Conservation (phyloP, 2,888 invertebrate genomes). For the Tupiocoris notatus region DNA sequence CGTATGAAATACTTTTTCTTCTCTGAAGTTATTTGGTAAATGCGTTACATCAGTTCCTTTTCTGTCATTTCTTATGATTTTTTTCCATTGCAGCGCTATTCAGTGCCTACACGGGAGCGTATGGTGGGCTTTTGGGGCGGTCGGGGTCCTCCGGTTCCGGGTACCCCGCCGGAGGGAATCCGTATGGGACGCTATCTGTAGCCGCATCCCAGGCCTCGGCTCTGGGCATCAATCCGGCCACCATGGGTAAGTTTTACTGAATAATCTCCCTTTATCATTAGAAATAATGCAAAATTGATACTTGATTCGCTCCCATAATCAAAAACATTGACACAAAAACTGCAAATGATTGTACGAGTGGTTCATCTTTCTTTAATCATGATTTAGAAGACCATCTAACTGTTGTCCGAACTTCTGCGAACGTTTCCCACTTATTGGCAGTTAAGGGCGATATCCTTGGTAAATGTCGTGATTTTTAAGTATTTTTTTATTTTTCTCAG, state of each 20-base stretch:
- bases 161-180: slow-evolving; percentile 54
- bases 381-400: too few species aligned
- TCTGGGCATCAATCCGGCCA: slow-evolving; percentile 70
- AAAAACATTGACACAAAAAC: too few species aligned
- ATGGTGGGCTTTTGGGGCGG: slow-evolving; percentile 48
- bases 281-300: not conserved
- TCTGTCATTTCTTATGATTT: not conserved
- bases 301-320: too few species aligned
- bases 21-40: too few species aligned
- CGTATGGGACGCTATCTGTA: slow-evolving; percentile 67
- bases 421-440: too few species aligned
- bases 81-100: slow-evolving; percentile 46
- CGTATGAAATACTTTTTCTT: too few species aligned
- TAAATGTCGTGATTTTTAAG: too few species aligned
- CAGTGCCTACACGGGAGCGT: slow-evolving; percentile 51
- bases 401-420: too few species aligned
- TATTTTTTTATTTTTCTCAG: too few species aligned
- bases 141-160: slow-evolving; percentile 51
- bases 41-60: not conserved
- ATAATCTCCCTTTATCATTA: not conserved
- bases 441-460: too few species aligned
- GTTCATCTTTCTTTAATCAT: too few species aligned
- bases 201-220: slow-evolving; percentile 84
- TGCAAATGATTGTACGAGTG: too few species aligned
- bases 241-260: slow-evolving; percentile 28